These are phyloP conservation scores for Hippocampus kuda DNA, from an alignment of 2,797 vertebrate genomes.

Conservation along the genomic window DNA sequence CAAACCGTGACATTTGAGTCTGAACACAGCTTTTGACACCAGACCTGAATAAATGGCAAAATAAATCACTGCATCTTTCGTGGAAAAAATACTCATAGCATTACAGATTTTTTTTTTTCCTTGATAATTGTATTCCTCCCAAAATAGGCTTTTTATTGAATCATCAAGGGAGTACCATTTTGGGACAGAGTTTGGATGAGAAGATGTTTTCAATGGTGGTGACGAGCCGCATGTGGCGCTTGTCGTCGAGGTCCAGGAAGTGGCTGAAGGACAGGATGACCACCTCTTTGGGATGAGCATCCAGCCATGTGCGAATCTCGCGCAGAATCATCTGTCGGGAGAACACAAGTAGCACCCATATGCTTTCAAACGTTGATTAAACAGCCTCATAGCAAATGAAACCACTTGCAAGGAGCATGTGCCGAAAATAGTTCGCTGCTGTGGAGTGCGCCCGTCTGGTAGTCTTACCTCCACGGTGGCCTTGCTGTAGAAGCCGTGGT, in stretches of 20 bases:
- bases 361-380: no score
- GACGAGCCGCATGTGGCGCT: slow-evolving; percentile 73
- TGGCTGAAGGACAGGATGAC: slow-evolving; percentile 85
- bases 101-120: not conserved
- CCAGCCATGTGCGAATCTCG: slow-evolving; percentile 83
- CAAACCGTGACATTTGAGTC: slow-evolving; percentile 15
- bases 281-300: slow-evolving; percentile 78
- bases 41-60: no score
- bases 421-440: no score
- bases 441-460: not conserved
- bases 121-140: not conserved
- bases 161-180: slow-evolving; percentile 60
- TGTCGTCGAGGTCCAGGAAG: slow-evolving; percentile 74
- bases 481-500: slow-evolving; percentile 82
- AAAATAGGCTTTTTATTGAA: not conserved
- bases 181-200: slow-evolving; percentile 75
- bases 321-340: slow-evolving; percentile 69
- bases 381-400: no score
- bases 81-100: not conserved
- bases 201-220: slow-evolving; percentile 73
- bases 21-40: not conserved
- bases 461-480: slow-evolving; percentile 78
- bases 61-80: not conserved
- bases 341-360: not conserved
- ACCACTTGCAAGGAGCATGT: no score